A percentile compares a stretch with the other conserved stretches of the same genome.
Evolutionary conservation across 2,113 vertebrate genomes (phyloP).

Genomic region (Sprattus sprattus): DNA sequence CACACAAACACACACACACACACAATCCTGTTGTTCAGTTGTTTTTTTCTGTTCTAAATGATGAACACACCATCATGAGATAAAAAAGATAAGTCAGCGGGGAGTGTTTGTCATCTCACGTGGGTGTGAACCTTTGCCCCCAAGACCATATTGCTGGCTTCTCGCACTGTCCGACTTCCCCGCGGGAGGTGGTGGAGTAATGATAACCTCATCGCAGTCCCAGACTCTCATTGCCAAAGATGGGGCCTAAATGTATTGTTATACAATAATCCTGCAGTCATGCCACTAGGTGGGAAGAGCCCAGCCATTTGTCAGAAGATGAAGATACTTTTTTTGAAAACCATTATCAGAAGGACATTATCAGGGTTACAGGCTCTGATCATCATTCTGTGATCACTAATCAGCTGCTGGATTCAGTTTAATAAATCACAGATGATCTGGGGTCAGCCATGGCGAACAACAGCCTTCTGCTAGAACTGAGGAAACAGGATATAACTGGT

Average conservation of each 20-base stretch:
- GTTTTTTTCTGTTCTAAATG: no score
- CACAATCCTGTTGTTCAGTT: background rate
- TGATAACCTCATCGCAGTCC: background rate
- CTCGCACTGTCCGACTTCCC: background rate
- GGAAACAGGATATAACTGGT: background rate
- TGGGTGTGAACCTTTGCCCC: slow-evolving; percentile 12
- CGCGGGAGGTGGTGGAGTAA: background rate
- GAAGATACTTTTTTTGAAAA: background rate
- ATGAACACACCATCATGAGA: background rate
- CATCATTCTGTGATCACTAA: background rate
- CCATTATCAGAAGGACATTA: slow-evolving; percentile 1
- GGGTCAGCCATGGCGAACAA: background rate
- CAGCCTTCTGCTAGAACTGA: background rate
- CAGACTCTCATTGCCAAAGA: background rate
- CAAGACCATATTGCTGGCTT: background rate
- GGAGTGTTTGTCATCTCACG: slow-evolving; percentile 38
- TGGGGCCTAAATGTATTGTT: background rate
- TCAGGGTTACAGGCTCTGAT: background rate
- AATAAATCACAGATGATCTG: background rate
- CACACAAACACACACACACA: slow-evolving; percentile 14
- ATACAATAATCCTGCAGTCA: background rate
- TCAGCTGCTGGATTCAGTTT: background rate
- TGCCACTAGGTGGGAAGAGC: background rate
- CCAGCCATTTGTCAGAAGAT: background rate
- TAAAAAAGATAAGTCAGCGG: background rate